Base-by-base conservation (phyloP, 1,140 invertebrate species). In the Drosophila parvula region DNA sequence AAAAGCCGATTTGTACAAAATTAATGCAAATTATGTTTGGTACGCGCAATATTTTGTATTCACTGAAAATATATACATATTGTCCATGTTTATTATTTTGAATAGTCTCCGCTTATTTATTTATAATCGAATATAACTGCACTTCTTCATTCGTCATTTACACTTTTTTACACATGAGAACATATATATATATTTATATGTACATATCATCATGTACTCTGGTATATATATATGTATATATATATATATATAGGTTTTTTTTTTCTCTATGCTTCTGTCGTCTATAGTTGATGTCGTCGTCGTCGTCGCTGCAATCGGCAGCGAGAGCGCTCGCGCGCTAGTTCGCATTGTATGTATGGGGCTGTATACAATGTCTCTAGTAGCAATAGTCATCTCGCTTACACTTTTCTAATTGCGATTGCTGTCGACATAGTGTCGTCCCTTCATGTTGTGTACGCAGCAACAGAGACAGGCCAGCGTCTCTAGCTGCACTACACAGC, bases 391-490 rank as follows among this genome's bases (percentile, higher is more conserved):
- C 58, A 74, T 75, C 73, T 75, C 73, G 73, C 73, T 75, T 75
- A 75, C 73, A 75, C 73, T 74, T 74, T 74, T 74, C 64, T 71
- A 74, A 74, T 75, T 75, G 73, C 70, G 69, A 75, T 71, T 69
- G 47, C 65, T 48, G 61, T 69, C 65, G 63, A 69, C 65, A 69
- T 67, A 67, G 41, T 62, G 63, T 68, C 65, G 65, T 68, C 65
- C 61, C 67, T 70, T 70, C 65, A 58, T 58, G 64, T 73, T 73
- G 69, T 73, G 69, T 73, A 73, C 65, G 67, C 71, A 73, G 69
- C 47, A 74, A 68, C 65, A 68, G 65, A 61, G 59, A 68, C 68
- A 68, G 63, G 63, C 50, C 67, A 70, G 70, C 67, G 65, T 70
- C 70, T 68, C 68, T 60, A 74, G 56, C 70, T 70, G 45, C 67